A percentile compares a stretch with the other conserved stretches of the same genome.
These are phyloP conservation scores for Alaudala cheleensis DNA, from an alignment of 2,113 vertebrate genomes.

Conservation along the genomic window DNA sequence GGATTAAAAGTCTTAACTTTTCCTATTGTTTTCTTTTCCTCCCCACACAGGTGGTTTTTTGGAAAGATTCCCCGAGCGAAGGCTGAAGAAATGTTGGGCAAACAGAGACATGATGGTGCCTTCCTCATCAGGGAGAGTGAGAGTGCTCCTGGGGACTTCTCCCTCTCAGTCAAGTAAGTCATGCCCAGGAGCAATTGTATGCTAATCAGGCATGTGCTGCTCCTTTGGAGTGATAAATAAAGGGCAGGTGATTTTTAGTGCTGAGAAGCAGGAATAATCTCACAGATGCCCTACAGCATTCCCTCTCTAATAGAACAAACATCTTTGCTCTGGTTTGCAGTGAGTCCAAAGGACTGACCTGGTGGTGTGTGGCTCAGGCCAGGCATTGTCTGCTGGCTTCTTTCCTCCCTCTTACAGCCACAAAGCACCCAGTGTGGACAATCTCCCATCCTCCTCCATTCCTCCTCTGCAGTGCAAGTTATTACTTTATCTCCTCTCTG, in stretches of 20 bases:
- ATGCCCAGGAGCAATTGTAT: background rate
- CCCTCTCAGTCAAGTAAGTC: constrained; percentile 96
- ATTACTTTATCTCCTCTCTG: background rate
- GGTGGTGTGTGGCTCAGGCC: background rate
- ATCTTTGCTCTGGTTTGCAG: background rate
- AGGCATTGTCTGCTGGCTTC: background rate
- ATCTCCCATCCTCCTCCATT: background rate
- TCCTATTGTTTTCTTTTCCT: background rate
- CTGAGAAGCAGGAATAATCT: background rate
- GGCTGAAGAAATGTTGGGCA: constrained; percentile 98
- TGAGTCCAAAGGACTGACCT: background rate
- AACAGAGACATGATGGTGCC: constrained; percentile 97
- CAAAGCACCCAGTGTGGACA: background rate
- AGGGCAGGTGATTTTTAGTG: background rate
- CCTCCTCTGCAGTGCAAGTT: background rate
- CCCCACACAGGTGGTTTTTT: constrained; percentile 92
- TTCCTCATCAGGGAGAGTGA: constrained; percentile 98
- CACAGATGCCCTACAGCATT: background rate
- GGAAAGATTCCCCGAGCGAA: constrained; percentile 97
- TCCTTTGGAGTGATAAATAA: background rate
- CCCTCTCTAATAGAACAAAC: background rate
- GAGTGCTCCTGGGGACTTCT: constrained; percentile 98
- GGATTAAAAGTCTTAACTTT: background rate
- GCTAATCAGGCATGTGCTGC: background rate
- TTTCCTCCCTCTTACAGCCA: background rate